phyloP scores from a whole-genome alignment of 1,140 invertebrate genomes.

The Yoshiicerus persimilis region DNA sequence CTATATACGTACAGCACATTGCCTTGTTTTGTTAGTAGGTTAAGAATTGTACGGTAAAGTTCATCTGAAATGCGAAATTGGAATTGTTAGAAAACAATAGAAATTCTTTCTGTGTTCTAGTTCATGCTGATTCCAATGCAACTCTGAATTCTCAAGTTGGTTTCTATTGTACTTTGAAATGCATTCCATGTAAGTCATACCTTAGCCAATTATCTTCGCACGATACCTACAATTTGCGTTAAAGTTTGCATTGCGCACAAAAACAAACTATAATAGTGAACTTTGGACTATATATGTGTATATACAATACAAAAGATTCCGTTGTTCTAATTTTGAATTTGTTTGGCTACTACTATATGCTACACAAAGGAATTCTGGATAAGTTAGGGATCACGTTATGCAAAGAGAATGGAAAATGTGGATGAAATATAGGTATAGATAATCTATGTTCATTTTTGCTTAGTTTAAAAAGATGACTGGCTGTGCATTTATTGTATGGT shows the following conservation, averaged over 20 bases:
- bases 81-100: too few relatives aligned
- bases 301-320: too few relatives aligned
- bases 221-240: background rate
- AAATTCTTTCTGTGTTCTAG: too few relatives aligned
- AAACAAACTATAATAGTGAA: background rate
- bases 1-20: too few relatives aligned
- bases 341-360: too few relatives aligned
- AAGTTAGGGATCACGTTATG: background rate
- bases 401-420: background rate
- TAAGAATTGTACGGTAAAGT: too few relatives aligned
- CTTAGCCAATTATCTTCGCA: background rate
- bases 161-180: background rate
- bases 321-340: too few relatives aligned
- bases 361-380: background rate
- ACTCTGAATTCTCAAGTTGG: background rate
- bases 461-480: background rate
- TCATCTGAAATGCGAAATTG: too few relatives aligned
- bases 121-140: too few relatives aligned
- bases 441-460: background rate
- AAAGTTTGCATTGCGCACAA: too few relatives aligned
- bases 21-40: too few relatives aligned
- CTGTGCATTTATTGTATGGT: background rate
- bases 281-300: too few relatives aligned
- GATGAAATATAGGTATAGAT: background rate
- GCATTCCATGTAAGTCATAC: background rate